Percentiles rank a stretch among this genome's conserved stretches.
These are phyloP conservation scores for Drosophila diplacantha DNA, from an alignment of 2,888 invertebrate genomes.

Conservation along the genomic window DNA sequence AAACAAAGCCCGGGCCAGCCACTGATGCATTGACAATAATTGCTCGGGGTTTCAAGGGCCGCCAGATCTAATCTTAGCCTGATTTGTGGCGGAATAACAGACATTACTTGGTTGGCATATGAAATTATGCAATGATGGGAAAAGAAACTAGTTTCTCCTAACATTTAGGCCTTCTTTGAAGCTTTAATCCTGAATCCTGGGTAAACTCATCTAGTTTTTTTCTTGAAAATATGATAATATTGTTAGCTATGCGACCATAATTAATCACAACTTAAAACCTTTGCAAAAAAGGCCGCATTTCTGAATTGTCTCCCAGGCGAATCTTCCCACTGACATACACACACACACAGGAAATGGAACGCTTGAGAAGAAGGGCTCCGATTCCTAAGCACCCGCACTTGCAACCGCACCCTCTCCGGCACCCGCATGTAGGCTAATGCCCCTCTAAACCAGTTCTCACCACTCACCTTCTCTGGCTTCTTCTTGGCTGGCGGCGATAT, in stretches of 20 bases:
- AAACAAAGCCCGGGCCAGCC: conserved; percentile 20
- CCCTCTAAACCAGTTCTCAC: conserved; percentile 53
- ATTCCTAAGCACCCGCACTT: conserved; percentile 21
- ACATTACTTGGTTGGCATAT: conserved; percentile 4
- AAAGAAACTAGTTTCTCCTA: too few species aligned
- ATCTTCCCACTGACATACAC: conserved; percentile 32
- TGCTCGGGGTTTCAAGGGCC: conserved; percentile 14
- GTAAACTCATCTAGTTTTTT: background rate
- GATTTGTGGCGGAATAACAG: conserved; percentile 35
- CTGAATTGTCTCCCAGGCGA: conserved; percentile 18
- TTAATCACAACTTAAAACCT: conserved; percentile 44
- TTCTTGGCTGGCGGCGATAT: conserved; percentile 79
- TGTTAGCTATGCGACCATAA: conserved; percentile 31
- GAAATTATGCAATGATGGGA: conserved; percentile 11
- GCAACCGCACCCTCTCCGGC: background rate
- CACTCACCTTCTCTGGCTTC: conserved; percentile 83
- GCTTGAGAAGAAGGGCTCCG: conserved; percentile 16
- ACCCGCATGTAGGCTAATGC: conserved; percentile 21
- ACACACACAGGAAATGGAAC: conserved; percentile 25
- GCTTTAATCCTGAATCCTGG: background rate
- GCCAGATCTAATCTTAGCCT: conserved; percentile 36
- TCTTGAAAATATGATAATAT: conserved; percentile 6
- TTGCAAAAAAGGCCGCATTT: conserved; percentile 23
- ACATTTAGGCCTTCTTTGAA: background rate
- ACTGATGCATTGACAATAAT: conserved; percentile 29